Conservation (phyloP, 35 echinoderm and acorn worm genomes). For the Eucidaris tribuloides region DNA sequence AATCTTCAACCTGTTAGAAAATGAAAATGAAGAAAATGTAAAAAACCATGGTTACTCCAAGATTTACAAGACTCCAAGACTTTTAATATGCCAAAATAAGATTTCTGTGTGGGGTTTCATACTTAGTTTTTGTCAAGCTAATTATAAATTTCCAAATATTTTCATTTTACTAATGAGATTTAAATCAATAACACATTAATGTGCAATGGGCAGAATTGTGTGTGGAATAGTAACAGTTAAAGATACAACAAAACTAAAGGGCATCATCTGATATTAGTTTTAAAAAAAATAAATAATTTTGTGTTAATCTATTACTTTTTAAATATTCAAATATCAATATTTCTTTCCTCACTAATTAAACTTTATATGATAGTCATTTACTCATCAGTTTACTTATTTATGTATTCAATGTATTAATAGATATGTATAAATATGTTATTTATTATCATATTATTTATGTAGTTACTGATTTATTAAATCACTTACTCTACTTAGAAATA, state of each 20-base stretch:
- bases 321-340: no score
- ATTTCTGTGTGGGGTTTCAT: neutral
- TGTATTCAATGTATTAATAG: neutral
- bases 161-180: neutral
- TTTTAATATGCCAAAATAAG: neutral
- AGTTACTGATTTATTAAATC: no score
- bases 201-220: no score
- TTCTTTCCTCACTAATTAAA: neutral
- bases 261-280: no score
- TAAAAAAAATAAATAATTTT: no score
- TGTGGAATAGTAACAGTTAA: no score
- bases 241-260: no score
- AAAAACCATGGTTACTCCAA: neutral
- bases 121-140: neutral
- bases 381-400: neutral
- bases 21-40: neutral
- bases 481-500: neutral
- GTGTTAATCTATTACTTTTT: no score
- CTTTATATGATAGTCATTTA: neutral
- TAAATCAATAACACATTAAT: neutral
- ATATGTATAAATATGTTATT: no score
- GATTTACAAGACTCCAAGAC: neutral
- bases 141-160: neutral
- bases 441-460: no score
- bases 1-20: neutral